Conservation (phyloP, 2,113 vertebrate genomes). For the Oreochromis niloticus region DNA sequence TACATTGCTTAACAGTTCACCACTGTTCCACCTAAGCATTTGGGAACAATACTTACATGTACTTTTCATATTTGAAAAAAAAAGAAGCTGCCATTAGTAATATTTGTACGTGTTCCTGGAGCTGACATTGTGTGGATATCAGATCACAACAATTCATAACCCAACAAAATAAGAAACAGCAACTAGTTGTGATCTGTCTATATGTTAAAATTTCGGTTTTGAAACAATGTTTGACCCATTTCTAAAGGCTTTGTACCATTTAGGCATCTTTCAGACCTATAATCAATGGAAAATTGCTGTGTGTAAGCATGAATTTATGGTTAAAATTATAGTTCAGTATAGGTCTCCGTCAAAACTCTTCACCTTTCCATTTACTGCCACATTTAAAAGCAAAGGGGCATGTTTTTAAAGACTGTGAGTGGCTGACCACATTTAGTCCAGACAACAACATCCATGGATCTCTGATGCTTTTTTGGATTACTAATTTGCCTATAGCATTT, state of each 20-base stretch:
- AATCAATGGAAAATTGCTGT: not conserved
- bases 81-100: not conserved
- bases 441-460: not conserved
- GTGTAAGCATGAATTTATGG: not conserved
- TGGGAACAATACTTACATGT: accelerated
- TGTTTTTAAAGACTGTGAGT: not conserved
- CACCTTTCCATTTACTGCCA: not conserved
- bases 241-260: not conserved
- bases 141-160: not conserved
- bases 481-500: not conserved
- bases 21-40: not conserved
- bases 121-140: not conserved
- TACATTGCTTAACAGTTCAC: not conserved
- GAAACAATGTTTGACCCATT: not conserved
- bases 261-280: not conserved
- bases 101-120: not conserved
- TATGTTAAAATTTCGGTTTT: not conserved
- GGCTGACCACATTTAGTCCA: not conserved
- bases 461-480: not conserved
- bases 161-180: not conserved
- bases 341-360: not conserved
- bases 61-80: not conserved
- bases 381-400: not conserved
- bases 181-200: not conserved
- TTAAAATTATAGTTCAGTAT: not conserved